phyloP scores from a whole-genome alignment of 2,888 invertebrate genomes.

The Apotomis betuletana region DNA sequence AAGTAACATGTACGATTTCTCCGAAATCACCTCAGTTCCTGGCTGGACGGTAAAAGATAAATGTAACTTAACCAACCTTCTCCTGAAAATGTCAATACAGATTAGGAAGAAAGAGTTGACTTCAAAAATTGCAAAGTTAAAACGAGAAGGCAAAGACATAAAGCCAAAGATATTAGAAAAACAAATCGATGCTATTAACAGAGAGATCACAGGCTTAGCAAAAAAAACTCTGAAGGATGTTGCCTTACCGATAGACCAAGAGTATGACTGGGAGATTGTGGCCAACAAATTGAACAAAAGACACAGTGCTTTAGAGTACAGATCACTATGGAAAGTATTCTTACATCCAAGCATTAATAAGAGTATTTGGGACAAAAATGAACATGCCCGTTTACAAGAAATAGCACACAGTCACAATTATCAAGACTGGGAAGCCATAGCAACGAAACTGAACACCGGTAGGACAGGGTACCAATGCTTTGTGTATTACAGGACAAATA shows the following conservation, averaged over 20 bases:
- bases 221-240: conserved; percentile 57
- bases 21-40: conserved; percentile 68
- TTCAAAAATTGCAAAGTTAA: conserved; percentile 51
- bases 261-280: conserved; percentile 85
- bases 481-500: conserved; percentile 84
- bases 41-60: conserved; percentile 85
- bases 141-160: conserved; percentile 25
- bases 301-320: conserved; percentile 86
- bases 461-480: conserved; percentile 89
- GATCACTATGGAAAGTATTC: conserved; percentile 88
- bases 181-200: conserved; percentile 53
- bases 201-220: conserved; percentile 34
- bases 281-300: conserved; percentile 74
- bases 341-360: conserved; percentile 87
- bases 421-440: conserved; percentile 88
- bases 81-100: conserved; percentile 69
- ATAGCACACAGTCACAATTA: conserved; percentile 63
- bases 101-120: conserved; percentile 53
- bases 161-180: conserved; percentile 46
- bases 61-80: conserved; percentile 73
- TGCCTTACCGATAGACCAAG: conserved; percentile 64
- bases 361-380: conserved; percentile 61
- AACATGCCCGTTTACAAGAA: conserved; percentile 59
- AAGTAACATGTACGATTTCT: conserved; percentile 73
- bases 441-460: conserved; percentile 79